These are phyloP conservation scores for Ornithoptera alexandrae DNA, from an alignment of 2,888 invertebrate species.

Conservation along the genomic window DNA sequence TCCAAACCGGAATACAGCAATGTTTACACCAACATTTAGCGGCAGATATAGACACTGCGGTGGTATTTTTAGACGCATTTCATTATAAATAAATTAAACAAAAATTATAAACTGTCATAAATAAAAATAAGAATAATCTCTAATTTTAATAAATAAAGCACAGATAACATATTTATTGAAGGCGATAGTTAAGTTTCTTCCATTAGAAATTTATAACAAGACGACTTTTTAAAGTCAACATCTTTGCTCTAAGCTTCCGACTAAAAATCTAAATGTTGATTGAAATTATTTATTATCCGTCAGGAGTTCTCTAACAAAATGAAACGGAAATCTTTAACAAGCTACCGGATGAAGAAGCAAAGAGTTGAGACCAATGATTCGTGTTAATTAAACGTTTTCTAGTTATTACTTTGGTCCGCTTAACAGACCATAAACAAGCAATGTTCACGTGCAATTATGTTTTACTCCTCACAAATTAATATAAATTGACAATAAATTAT, in stretches of 20 bases:
- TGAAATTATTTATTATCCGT: constrained; percentile 57
- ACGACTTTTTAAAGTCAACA: constrained; percentile 57
- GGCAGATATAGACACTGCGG: too few species aligned
- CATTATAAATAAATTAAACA: too few species aligned
- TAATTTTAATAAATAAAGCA: too few species aligned
- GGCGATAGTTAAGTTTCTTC: constrained; percentile 44
- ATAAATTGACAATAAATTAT: not conserved
- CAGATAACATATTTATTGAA: constrained; percentile 20
- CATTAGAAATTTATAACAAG: constrained; percentile 68
- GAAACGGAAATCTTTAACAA: constrained; percentile 78
- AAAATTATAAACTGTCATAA: too few species aligned
- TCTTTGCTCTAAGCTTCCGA: constrained; percentile 43
- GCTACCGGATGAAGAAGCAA: constrained; percentile 44
- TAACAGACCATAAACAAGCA: constrained; percentile 24
- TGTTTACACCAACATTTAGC: too few species aligned
- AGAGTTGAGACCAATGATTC: constrained; percentile 51
- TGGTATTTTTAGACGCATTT: too few species aligned
- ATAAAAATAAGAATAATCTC: too few species aligned
- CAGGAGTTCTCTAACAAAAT: constrained; percentile 62
- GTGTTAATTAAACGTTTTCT: constrained; percentile 60
- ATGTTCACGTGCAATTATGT: constrained; percentile 24
- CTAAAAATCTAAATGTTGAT: constrained; percentile 46
- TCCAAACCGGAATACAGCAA: too few species aligned
- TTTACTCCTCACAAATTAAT: not conserved
- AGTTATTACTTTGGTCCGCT: constrained; percentile 22